Evolutionary conservation across 2,888 invertebrate genomes (phyloP), one percentile per base, ranked within the genome.

Genomic region (Auanema freiburgensis): DNA sequence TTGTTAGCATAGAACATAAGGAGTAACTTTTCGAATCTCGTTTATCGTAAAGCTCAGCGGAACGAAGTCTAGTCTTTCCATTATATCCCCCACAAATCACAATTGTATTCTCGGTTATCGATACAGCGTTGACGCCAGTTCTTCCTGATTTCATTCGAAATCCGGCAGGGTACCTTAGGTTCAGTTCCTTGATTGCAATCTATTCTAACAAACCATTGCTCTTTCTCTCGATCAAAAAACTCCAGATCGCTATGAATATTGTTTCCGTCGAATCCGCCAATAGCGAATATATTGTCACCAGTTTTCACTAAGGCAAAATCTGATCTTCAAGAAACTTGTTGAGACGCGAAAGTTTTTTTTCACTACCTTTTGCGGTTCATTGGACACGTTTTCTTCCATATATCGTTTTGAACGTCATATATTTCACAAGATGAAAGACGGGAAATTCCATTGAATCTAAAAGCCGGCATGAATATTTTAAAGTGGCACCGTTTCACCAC

Each of bases 231-330:
- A 59, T 73, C 73, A 46, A 64, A 71, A 6, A 59, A 12, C 57
- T 73, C 73, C 3, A 54, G 68, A 23, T 61, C 57, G 8, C 51
- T 25, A 52, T 71, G 71, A 23, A 69, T 46, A 11, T 61, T 24
- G 10, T 66, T 46, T 24, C 73, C 73, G 44, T 73, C 73, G 49
- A 73, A 73, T 42, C 73, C 73, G 25, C 73, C 73, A 14, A 69
- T 55, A 1, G 55, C 53, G 14, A 65, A 14, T 12, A 71, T 60
- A 25, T 59, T n/a, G 4, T 52, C 53, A 6, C 44, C 53, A 24
- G 56, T 23, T n/a, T 25, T 18, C 21, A 57, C 57, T 12, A 53
- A 33, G 14, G 57, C 56, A 3, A 42, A 40, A 43, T 62, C 62
- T 0, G 50, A 50, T 40, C 62, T 52, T 16, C 16, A 46, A 5